phyloP scores from a whole-genome alignment of 2,113 vertebrate species.

The Callocephalon fimbriatum region DNA sequence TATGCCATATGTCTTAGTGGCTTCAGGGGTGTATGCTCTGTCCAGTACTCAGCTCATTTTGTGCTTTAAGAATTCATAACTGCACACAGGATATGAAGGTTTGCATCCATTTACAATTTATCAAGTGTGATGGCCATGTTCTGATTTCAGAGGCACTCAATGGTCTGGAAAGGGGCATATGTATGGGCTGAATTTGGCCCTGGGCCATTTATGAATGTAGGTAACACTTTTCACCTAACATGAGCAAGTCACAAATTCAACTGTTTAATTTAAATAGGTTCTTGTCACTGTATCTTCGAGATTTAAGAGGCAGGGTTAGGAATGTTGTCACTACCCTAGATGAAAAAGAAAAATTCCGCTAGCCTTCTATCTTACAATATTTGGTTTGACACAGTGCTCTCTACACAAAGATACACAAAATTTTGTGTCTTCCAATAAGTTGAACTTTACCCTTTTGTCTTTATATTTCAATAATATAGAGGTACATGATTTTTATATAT shows the following conservation, averaged over 20 bases:
- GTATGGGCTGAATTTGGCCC: slow-evolving; percentile 58
- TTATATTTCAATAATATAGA: not conserved
- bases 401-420: not conserved
- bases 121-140: slow-evolving; percentile 64
- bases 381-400: slow-evolving; percentile 20
- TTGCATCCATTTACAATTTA: slow-evolving; percentile 58
- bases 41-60: slow-evolving; percentile 19
- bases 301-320: slow-evolving; percentile 34
- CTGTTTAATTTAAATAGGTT: slow-evolving; percentile 57
- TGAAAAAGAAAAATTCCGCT: slow-evolving; percentile 27
- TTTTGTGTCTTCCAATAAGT: not conserved
- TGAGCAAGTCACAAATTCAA: slow-evolving; percentile 42
- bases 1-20: slow-evolving; percentile 59
- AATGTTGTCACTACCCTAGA: slow-evolving; percentile 44
- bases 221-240: slow-evolving; percentile 49
- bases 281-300: slow-evolving; percentile 25
- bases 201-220: slow-evolving; percentile 60
- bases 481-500: not conserved
- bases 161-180: slow-evolving; percentile 50
- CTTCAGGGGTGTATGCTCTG: slow-evolving; percentile 46
- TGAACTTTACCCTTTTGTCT: not conserved
- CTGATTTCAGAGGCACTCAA: slow-evolving; percentile 55
- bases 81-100: slow-evolving; percentile 43
- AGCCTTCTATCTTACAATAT: not conserved
- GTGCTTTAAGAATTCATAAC: slow-evolving; percentile 42